These are phyloP conservation scores for Chascanopsetta lugubris DNA, from an alignment of 2,113 vertebrate species.

Conservation along the genomic window DNA sequence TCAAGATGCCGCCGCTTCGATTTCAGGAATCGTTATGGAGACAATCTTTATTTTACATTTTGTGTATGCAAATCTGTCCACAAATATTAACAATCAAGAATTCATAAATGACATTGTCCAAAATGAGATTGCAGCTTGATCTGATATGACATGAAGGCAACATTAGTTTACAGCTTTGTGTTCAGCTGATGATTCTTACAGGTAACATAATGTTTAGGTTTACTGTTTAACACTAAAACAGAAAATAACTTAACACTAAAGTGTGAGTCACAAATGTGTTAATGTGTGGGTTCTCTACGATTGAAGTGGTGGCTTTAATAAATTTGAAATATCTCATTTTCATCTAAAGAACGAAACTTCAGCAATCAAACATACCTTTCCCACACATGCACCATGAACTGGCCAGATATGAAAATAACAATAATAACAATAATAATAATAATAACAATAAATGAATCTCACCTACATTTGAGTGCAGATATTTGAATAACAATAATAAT, in stretches of 20 bases:
- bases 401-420: not conserved
- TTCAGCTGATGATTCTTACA: not conserved
- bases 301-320: not conserved
- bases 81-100: not conserved
- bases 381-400: not conserved
- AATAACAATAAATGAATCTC: not conserved
- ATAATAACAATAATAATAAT: not conserved
- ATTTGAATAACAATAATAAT: not conserved
- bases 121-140: not conserved
- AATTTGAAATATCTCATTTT: not conserved
- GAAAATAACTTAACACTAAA: too few relatives aligned
- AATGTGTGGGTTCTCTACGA: too few relatives aligned
- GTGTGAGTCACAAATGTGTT: not conserved
- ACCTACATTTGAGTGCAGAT: not conserved
- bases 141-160: conserved; percentile 13
- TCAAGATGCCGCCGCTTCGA: too few relatives aligned
- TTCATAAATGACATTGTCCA: not conserved
- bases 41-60: too few relatives aligned
- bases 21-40: too few relatives aligned
- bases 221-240: not conserved
- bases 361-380: not conserved
- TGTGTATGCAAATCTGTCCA: too few relatives aligned
- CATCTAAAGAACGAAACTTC: too few relatives aligned
- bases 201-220: too few relatives aligned
- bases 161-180: not conserved